These are phyloP conservation scores for Sitodiplosis mosellana DNA, from an alignment of 1,140 invertebrate species.

Conservation along the genomic window DNA sequence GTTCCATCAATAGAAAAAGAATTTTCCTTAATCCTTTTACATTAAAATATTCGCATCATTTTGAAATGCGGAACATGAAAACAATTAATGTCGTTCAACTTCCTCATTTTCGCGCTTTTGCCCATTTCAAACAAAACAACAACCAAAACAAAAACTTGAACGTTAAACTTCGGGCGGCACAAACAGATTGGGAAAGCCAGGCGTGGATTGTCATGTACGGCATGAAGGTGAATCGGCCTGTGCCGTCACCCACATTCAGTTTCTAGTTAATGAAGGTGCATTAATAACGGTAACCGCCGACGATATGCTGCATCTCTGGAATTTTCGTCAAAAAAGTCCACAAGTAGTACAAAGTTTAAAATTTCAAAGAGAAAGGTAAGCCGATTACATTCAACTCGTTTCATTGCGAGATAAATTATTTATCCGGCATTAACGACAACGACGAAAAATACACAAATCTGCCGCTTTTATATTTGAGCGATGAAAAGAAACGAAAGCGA, in stretches of 20 bases:
- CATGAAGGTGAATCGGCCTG: conserved; percentile 53
- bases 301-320: conserved; percentile 93
- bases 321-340: conserved; percentile 85
- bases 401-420: too few species aligned
- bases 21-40: not conserved
- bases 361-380: conserved; percentile 89
- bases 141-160: not conserved
- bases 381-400: conserved; percentile 1
- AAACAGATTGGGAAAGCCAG: conserved; percentile 73
- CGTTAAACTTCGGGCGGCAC: not conserved
- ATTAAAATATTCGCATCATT: not conserved
- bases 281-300: conserved; percentile 87
- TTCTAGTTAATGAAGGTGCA: conserved; percentile 91
- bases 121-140: not conserved
- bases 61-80: not conserved
- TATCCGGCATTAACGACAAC: too few species aligned
- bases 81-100: too few species aligned
- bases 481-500: too few species aligned
- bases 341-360: conserved; percentile 90
- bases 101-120: not conserved
- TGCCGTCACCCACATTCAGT: conserved; percentile 77
- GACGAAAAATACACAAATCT: too few species aligned
- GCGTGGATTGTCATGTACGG: conserved; percentile 81
- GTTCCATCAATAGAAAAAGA: not conserved
- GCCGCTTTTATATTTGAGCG: too few species aligned